Evolutionary conservation across 2,113 vertebrate genomes (phyloP).

Genomic region (Pristiophorus japonicus): DNA sequence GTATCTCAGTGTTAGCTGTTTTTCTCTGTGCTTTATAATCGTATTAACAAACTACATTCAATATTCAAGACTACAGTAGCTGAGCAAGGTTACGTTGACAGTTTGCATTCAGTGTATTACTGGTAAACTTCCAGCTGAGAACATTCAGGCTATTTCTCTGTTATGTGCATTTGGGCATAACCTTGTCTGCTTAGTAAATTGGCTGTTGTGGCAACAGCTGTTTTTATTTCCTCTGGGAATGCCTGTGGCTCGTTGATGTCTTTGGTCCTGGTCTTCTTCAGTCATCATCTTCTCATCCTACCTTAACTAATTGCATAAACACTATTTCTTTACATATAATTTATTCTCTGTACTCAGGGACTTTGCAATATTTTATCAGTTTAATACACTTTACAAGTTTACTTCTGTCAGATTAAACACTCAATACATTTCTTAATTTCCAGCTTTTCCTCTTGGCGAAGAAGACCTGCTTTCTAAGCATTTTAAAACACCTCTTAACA

Average conservation of each 20-base stretch:
- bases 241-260: background rate
- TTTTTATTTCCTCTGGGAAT: background rate
- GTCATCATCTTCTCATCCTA: background rate
- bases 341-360: background rate
- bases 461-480: background rate
- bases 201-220: too few species aligned
- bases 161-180: too few species aligned
- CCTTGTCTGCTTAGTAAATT: too few species aligned
- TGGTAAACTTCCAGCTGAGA: too few species aligned
- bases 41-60: background rate
- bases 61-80: background rate
- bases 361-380: background rate
- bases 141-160: too few species aligned
- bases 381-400: background rate
- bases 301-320: background rate
- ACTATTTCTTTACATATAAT: background rate
- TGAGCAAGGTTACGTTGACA: background rate
- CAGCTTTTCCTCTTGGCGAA: background rate
- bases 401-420: background rate
- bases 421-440: background rate
- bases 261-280: background rate
- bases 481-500: background rate
- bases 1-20: background rate
- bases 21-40: background rate
- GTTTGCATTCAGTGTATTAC: background rate